A percentile compares a stretch with the other conserved stretches of the same genome.
Conservation (phyloP, 2,113 vertebrate species). For the Salvelinus namaycush region DNA sequence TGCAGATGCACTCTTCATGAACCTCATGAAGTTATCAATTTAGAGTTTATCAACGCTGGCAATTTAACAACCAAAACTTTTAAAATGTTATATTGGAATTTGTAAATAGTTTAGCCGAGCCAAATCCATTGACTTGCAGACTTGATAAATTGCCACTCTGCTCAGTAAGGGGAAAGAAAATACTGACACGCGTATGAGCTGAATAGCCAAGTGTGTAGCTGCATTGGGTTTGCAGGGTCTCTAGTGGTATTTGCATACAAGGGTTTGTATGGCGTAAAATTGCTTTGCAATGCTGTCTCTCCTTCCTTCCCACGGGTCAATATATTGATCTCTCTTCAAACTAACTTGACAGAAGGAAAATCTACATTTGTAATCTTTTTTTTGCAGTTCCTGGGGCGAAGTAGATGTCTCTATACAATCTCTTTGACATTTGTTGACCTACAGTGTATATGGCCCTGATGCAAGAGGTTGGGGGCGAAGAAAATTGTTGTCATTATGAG, state of each 20-base stretch:
- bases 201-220: slow-evolving; percentile 35
- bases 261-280: slow-evolving; percentile 33
- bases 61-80: slow-evolving; percentile 48
- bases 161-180: slow-evolving; percentile 28
- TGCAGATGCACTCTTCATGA: slow-evolving; percentile 8
- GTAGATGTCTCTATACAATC: slow-evolving; percentile 45
- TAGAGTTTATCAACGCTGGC: slow-evolving; percentile 41
- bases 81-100: slow-evolving; percentile 40
- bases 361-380: slow-evolving; percentile 62
- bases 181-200: slow-evolving; percentile 12
- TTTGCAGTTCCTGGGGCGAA: slow-evolving; percentile 41
- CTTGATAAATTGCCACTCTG: slow-evolving; percentile 36
- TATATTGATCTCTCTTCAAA: slow-evolving; percentile 63
- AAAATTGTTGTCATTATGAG: slow-evolving; percentile 5
- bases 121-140: slow-evolving; percentile 28
- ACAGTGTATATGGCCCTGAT: background rate
- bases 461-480: background rate
- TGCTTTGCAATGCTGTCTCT: slow-evolving; percentile 27
- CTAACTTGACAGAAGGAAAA: slow-evolving; percentile 63
- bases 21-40: slow-evolving; percentile 33
- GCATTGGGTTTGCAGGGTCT: slow-evolving; percentile 4
- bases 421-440: slow-evolving; percentile 27
- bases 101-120: slow-evolving; percentile 48
- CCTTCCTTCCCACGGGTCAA: slow-evolving; percentile 33
- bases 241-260: slow-evolving; percentile 21